Percentiles rank a stretch among this genome's conserved stretches.
These are phyloP conservation scores for Phalloptychus januarius DNA, from an alignment of 2,797 vertebrate genomes.

Conservation along the genomic window DNA sequence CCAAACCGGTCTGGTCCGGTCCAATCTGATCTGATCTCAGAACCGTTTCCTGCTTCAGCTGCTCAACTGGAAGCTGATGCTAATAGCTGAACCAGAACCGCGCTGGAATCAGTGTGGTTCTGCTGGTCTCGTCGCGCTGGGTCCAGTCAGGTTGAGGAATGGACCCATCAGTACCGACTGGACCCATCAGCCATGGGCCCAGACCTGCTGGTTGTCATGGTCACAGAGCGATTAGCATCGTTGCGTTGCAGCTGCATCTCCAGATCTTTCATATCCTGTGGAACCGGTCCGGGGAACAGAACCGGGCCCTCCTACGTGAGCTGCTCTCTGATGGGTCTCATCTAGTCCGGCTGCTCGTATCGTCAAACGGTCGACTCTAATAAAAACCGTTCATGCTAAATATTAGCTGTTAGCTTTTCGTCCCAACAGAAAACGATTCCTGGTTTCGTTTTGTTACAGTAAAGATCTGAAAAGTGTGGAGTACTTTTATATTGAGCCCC, in stretches of 20 bases:
- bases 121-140: too few relatives aligned
- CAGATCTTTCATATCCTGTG: conserved; percentile 82
- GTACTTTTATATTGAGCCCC: neutral
- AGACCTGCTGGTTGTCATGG: conserved; percentile 3
- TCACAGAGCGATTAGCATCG: conserved; percentile 58
- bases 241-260: conserved; percentile 59
- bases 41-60: too few relatives aligned
- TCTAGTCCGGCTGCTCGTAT: conserved; percentile 10
- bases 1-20: too few relatives aligned
- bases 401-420: too few relatives aligned
- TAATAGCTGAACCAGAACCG: too few relatives aligned
- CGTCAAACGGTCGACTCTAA: conserved; percentile 2
- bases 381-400: too few relatives aligned
- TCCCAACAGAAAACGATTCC: neutral
- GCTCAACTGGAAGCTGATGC: too few relatives aligned
- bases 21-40: too few relatives aligned
- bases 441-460: neutral
- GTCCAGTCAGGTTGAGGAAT: too few relatives aligned
- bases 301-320: conserved; percentile 54
- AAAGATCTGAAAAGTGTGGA: neutral
- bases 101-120: too few relatives aligned
- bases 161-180: too few relatives aligned
- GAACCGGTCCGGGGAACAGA: conserved; percentile 33
- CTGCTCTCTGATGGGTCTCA: conserved; percentile 51
- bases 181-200: too few relatives aligned